Evolutionary conservation across 2,113 vertebrate species (phyloP).

Genomic region (Pachypanchax playfairii): DNA sequence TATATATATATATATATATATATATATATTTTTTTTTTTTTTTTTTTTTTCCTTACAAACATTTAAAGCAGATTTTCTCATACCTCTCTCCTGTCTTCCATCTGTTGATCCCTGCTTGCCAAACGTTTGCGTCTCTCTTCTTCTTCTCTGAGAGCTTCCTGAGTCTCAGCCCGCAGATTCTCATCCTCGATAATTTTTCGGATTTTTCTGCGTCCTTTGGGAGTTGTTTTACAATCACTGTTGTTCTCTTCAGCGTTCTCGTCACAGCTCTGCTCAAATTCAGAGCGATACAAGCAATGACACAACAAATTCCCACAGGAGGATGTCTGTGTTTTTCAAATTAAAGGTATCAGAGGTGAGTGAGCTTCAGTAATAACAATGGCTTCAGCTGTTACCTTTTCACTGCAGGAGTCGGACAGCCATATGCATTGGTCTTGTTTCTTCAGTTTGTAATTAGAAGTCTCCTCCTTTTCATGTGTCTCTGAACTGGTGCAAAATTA

Average conservation of each 20-base stretch:
- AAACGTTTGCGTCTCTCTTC: constrained; percentile 91
- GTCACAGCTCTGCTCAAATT: constrained; percentile 67
- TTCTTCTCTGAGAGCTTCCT: constrained; percentile 93
- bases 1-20: too few relatives aligned
- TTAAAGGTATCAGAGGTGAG: not conserved
- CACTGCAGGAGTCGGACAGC: constrained; percentile 87
- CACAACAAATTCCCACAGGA: not conserved
- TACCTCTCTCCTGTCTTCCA: constrained; percentile 89
- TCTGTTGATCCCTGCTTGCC: constrained; percentile 87
- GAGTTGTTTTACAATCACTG: constrained; percentile 85
- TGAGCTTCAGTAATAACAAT: not conserved
- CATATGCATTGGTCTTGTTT: constrained; percentile 86
- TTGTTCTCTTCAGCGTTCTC: constrained; percentile 47
- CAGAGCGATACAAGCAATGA: not conserved
- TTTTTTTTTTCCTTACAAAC: too few relatives aligned
- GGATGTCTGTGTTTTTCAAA: not conserved
- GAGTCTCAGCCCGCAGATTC: constrained; percentile 89
- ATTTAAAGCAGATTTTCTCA: not conserved
- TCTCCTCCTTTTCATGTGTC: not conserved
- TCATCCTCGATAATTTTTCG: constrained; percentile 91
- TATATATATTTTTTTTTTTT: too few relatives aligned
- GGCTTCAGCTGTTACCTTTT: constrained; percentile 76
- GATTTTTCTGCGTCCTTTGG: constrained; percentile 94
- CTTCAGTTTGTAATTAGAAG: constrained; percentile 79
- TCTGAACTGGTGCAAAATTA: constrained; percentile 24